A percentile compares a stretch with the other conserved stretches of the same genome.
These are phyloP conservation scores for Spheniscus humboldti DNA, from an alignment of 2,797 vertebrate species.

Conservation along the genomic window DNA sequence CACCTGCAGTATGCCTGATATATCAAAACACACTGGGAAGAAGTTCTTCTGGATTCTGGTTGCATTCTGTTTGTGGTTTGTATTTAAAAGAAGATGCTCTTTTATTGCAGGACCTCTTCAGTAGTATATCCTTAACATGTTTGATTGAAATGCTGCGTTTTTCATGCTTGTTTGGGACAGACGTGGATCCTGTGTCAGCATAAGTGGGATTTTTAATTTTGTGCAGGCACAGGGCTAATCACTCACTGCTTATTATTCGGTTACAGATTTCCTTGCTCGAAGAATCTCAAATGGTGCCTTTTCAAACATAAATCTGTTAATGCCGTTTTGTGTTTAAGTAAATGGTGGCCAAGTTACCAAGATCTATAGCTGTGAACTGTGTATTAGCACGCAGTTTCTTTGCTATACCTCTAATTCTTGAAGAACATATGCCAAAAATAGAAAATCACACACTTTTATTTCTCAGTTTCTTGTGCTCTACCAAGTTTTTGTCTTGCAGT, in stretches of 20 bases:
- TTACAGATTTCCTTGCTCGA: background rate
- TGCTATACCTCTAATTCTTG: background rate
- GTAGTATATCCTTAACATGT: accelerated
- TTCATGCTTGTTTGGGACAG: background rate
- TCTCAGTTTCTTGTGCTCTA: background rate
- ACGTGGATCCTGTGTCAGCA: accelerated
- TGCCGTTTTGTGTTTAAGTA: background rate
- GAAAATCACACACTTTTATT: background rate
- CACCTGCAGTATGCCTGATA: background rate
- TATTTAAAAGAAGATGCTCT: background rate
- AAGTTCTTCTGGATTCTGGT: background rate
- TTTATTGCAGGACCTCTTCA: background rate
- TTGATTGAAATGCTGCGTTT: background rate
- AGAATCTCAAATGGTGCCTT: background rate
- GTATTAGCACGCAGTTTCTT: background rate
- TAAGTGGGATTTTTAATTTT: background rate
- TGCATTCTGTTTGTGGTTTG: background rate
- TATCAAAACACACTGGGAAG: background rate
- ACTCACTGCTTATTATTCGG: background rate
- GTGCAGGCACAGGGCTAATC: background rate
- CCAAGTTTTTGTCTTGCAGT: background rate
- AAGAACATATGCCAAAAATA: background rate
- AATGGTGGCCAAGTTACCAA: background rate
- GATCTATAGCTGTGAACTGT: background rate
- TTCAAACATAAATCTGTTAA: background rate